These are phyloP conservation scores for Saguinus oedipus DNA, from an alignment of 2,797 vertebrate species.

Conservation along the genomic window DNA sequence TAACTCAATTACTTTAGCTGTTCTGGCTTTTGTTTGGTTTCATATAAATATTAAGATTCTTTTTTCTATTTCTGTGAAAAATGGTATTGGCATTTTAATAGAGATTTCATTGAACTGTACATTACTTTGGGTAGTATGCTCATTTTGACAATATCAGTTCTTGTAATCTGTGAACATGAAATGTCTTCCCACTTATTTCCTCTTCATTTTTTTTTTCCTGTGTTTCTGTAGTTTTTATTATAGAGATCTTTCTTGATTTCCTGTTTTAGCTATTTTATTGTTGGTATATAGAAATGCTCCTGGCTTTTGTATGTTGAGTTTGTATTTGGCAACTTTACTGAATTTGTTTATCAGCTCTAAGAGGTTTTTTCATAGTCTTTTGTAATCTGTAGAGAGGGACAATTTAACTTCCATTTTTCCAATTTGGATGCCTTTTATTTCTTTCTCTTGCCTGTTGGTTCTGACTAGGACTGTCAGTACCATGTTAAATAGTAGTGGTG, in stretches of 20 bases:
- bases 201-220: background rate
- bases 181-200: background rate
- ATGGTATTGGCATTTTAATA: background rate
- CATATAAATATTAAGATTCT: background rate
- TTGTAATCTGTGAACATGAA: background rate
- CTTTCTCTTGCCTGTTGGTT: background rate
- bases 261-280: background rate
- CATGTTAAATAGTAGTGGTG: background rate
- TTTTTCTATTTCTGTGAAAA: background rate
- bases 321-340: background rate
- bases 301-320: background rate
- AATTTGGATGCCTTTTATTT: background rate
- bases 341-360: background rate
- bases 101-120: background rate
- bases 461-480: background rate
- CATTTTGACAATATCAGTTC: background rate
- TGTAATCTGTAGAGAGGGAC: background rate
- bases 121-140: background rate
- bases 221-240: background rate
- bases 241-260: background rate
- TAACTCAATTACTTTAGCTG: background rate
- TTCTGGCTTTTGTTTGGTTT: background rate
- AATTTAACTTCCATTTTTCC: background rate
- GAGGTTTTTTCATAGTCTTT: background rate
- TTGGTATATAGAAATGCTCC: background rate